Percentiles rank a stretch among this genome's conserved stretches.
Conservation (phyloP, 2,113 vertebrate species). For the Puma concolor region DNA sequence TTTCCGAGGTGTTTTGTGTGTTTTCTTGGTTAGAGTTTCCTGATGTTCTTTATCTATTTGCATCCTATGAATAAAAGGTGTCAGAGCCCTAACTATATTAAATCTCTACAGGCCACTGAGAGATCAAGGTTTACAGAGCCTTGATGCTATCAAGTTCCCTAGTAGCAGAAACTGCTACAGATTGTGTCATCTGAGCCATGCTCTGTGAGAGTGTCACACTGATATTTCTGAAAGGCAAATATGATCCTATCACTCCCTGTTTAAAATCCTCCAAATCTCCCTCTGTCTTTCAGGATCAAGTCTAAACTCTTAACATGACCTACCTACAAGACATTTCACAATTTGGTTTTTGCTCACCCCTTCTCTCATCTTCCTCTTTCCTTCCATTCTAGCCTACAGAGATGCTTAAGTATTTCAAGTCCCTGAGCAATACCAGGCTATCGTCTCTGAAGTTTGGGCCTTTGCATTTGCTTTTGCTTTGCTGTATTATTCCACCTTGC, state of each 20-base stretch:
- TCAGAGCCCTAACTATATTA: constrained; percentile 12
- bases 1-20: background rate
- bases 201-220: constrained; percentile 21
- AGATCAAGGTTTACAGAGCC: background rate
- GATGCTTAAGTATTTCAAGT: background rate
- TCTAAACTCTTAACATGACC: background rate
- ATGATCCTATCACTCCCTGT: background rate
- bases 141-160: constrained; percentile 32
- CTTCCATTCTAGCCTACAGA: background rate
- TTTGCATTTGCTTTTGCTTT: background rate
- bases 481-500: background rate
- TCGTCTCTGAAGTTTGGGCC: background rate
- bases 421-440: background rate
- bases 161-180: background rate
- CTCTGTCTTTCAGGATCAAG: background rate
- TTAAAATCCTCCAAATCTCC: constrained; percentile 47
- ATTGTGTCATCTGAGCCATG: background rate
- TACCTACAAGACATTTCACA: background rate
- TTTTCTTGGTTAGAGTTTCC: background rate
- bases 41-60: background rate
- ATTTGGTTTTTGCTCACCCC: background rate
- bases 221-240: constrained; percentile 64
- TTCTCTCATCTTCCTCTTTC: background rate
- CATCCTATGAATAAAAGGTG: background rate
- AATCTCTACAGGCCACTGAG: background rate